A percentile compares a stretch with the other conserved stretches of the same genome.
phyloP scores from a whole-genome alignment of 1,140 invertebrate genomes.

The Cyrtorhinus lividipennis region DNA sequence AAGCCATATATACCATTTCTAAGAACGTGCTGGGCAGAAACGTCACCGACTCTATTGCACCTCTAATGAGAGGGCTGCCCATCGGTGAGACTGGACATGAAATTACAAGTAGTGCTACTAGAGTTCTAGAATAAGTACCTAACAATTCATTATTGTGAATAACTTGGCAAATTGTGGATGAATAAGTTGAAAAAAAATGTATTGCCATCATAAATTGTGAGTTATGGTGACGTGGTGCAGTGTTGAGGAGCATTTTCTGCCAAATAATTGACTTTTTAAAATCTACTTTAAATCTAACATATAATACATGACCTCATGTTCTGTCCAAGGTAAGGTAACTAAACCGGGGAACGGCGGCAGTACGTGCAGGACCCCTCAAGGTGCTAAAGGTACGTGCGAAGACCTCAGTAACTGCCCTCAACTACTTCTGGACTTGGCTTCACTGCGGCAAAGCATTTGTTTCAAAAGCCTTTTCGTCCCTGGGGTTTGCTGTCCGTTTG shows the following conservation, averaged over 20 bases:
- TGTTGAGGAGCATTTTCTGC: no score
- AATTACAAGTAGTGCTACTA: no score
- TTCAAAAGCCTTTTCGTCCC: constrained; percentile 84
- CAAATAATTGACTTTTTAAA: no score
- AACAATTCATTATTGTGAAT: background rate
- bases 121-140: background rate
- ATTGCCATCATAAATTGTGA: no score
- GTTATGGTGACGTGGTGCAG: no score
- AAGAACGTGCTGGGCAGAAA: constrained; percentile 66
- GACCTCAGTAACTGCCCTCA: constrained; percentile 80
- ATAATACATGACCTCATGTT: no score
- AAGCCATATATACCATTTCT: constrained; percentile 60
- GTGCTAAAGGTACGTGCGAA: constrained; percentile 62
- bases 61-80: constrained; percentile 47
- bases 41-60: constrained; percentile 61
- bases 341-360: constrained; percentile 20
- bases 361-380: constrained; percentile 63
- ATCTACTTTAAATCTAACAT: no score
- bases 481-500: constrained; percentile 69
- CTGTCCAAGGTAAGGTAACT: constrained; percentile 21
- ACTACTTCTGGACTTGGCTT: constrained; percentile 63
- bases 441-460: constrained; percentile 70
- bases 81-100: constrained; percentile 28
- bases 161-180: background rate
- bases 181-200: no score